Evolutionary conservation across 2,113 vertebrate genomes (phyloP), one percentile per base, ranked within the genome.

Genomic region (Psophia crepitans): DNA sequence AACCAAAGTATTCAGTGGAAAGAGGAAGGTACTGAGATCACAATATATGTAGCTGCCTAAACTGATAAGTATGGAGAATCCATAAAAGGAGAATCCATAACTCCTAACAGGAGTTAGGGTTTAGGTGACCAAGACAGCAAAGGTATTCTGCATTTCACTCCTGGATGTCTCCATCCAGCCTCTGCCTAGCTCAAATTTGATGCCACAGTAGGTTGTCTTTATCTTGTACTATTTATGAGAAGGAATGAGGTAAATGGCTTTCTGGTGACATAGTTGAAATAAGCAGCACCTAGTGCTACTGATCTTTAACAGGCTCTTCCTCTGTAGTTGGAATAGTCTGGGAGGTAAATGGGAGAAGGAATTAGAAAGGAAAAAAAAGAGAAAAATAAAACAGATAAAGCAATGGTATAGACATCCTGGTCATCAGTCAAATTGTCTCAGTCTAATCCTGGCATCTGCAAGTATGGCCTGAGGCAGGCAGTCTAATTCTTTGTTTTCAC

Each of bases 381-480:
- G 43, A 4, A 15, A 24, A 82, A 48, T 1, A 35, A n/a, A 79
- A 64, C 49, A 35, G 15, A 15, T n/a, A 58, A 87, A 73, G 3
- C 6, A 88, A 76, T 54, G 27, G 5, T 54, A 85, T 27, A 70
- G 41, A 30, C 5, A 90, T 51, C 9, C 20, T 0, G 0, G 37
- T 81, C 91, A 95, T 91, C 76, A 80, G 39, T 93, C 68, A 94
- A 84, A 33, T 28, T 60, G 51, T 92, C 71, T 28, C 16, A 35
- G 26, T 54, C 33, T 89, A 92, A 90, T 95, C 19, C 69, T 81
- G 71, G 35, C 37, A 84, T 78, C 23, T 82, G 5, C 81, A 87
- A 89, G 46, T 58, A 87, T 35, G 64, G 60, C 69, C 69, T 78
- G 56, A 82, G 39, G 89, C 73, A 71, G 19, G 26, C n/a, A 63